A percentile compares a stretch with the other conserved stretches of the same genome.
Evolutionary conservation across 2,113 vertebrate genomes (phyloP).

Genomic region (Vulpes lagopus): DNA sequence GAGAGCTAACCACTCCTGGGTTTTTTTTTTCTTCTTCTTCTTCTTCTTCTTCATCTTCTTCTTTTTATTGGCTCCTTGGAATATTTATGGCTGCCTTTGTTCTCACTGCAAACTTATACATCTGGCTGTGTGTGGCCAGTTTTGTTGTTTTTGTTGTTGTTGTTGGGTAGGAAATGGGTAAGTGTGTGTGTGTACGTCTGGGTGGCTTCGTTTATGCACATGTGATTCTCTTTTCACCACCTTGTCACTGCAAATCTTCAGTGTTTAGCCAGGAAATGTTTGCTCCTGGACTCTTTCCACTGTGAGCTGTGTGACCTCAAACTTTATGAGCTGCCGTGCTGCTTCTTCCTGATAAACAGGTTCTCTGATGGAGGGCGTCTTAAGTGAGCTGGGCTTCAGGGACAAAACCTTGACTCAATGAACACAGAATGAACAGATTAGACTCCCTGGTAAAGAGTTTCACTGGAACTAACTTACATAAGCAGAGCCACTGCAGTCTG

Average conservation of each 20-base stretch:
- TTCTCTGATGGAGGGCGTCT: conserved; percentile 67
- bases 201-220: conserved; percentile 72
- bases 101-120: conserved; percentile 85
- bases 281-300: conserved; percentile 54
- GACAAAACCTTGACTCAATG: conserved; percentile 72
- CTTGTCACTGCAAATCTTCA: conserved; percentile 44
- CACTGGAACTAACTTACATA: conserved; percentile 11
- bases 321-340: conserved; percentile 55
- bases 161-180: neutral
- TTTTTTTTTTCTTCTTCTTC: neutral
- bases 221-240: conserved; percentile 67
- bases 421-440: conserved; percentile 61
- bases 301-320: conserved; percentile 60
- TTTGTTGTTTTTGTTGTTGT: conserved; percentile 47
- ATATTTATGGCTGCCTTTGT: conserved; percentile 91
- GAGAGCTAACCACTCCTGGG: conserved; percentile 88
- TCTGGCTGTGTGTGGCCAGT: conserved; percentile 82
- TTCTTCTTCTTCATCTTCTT: conserved; percentile 72
- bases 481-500: neutral
- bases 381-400: conserved; percentile 17
- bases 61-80: conserved; percentile 89
- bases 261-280: conserved; percentile 67
- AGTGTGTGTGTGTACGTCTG: conserved; percentile 15
- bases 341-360: conserved; percentile 79
- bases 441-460: conserved; percentile 62